A percentile compares a stretch with the other conserved stretches of the same genome.
Conservation (phyloP, 2,888 invertebrate species). For the Lampropteryx suffumata region DNA sequence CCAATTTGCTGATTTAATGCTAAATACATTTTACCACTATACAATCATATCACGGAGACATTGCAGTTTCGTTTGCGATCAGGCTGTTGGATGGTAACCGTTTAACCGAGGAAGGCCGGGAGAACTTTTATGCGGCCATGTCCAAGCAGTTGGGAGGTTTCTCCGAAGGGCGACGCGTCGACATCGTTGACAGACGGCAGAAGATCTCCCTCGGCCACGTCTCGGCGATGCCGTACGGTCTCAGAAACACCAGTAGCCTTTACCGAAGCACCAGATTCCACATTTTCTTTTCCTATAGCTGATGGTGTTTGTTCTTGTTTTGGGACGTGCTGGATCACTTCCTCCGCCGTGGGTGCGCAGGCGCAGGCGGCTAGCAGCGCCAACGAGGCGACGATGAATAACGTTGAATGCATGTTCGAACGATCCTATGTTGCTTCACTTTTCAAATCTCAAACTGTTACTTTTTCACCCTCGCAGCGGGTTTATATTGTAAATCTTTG, state of each 20-base stretch:
- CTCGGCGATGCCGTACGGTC: conserved; percentile 49
- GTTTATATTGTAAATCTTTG: conserved; percentile 59
- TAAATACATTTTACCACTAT: conserved; percentile 10
- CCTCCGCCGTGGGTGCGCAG: conserved; percentile 62
- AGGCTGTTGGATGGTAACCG: neutral
- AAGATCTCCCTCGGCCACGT: conserved; percentile 67
- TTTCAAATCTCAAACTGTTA: conserved; percentile 46
- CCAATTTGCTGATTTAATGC: conserved; percentile 32
- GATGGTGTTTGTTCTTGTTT: conserved; percentile 71
- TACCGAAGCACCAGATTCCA: conserved; percentile 73
- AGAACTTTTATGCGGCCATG: conserved; percentile 69
- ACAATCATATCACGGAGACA: neutral
- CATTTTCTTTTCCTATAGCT: conserved; percentile 70
- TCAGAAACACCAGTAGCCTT: conserved; percentile 65
- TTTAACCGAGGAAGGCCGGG: conserved; percentile 71
- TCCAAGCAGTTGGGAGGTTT: conserved; percentile 56
- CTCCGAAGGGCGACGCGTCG: conserved; percentile 66
- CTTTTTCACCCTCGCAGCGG: conserved; percentile 19
- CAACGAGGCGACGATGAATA: conserved; percentile 71
- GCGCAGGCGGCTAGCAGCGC: conserved; percentile 69
- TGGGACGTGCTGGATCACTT: conserved; percentile 74
- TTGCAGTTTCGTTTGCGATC: conserved; percentile 3
- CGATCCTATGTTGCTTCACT: conserved; percentile 69
- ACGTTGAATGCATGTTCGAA: conserved; percentile 70
- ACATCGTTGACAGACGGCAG: conserved; percentile 61